Evolutionary conservation across 2,888 invertebrate genomes (phyloP).

Genomic region (Apamea monoglypha): DNA sequence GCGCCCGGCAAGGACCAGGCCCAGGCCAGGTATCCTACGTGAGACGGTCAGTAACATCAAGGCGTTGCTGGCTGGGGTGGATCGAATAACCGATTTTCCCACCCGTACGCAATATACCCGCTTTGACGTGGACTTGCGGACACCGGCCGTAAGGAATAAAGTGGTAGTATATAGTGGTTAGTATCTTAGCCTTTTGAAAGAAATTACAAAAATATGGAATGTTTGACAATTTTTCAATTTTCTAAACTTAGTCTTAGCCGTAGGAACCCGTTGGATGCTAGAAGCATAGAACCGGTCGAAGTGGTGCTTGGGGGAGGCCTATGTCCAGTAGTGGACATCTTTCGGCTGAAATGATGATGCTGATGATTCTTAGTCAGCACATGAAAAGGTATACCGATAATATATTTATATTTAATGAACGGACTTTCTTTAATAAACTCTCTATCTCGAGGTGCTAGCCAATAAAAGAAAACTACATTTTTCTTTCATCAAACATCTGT

Average conservation of each 20-base stretch:
- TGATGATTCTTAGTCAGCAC: no score
- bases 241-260: not conserved
- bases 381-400: not conserved
- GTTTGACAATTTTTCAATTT: not conserved
- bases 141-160: not conserved
- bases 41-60: not conserved
- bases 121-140: not conserved
- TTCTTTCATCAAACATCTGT: constrained; percentile 23
- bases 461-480: constrained; percentile 39
- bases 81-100: not conserved
- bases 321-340: no score
- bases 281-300: no score
- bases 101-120: not conserved
- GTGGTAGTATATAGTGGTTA: no score
- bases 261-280: no score
- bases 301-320: no score
- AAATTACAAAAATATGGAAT: not conserved
- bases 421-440: constrained; percentile 10
- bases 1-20: no score
- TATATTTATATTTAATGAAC: not conserved
- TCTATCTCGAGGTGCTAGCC: not conserved
- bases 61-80: not conserved
- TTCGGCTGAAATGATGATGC: no score
- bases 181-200: not conserved
- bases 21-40: no score